A percentile compares a stretch with the other conserved stretches of the same genome.
Conservation (phyloP, 2,113 vertebrate genomes). For the Eclectus roratus region DNA sequence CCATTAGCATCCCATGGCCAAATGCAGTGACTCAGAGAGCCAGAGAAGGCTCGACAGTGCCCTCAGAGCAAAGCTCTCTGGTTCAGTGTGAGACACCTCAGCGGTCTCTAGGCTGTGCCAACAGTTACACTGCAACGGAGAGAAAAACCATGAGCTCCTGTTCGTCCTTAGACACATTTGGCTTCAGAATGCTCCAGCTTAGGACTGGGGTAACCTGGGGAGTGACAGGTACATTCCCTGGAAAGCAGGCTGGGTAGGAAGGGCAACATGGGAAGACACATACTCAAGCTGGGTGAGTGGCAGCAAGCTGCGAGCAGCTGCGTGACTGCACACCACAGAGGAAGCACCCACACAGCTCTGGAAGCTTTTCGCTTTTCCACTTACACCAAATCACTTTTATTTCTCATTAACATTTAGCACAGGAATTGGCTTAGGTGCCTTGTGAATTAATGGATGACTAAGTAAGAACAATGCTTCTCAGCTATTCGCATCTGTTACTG, state of each 20-base stretch:
- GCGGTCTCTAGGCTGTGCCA: neutral
- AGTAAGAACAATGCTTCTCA: neutral
- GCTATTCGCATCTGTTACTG: neutral
- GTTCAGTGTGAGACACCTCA: neutral
- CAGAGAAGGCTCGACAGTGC: accelerated
- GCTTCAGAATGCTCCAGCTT: neutral
- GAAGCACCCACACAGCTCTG: neutral
- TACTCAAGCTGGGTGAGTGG: neutral
- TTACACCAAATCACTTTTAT: neutral
- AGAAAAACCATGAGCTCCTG: neutral
- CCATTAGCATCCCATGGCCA: neutral
- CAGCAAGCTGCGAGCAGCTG: neutral
- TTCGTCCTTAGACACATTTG: neutral
- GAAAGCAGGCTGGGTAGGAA: neutral
- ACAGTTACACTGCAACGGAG: neutral
- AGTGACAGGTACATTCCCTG: neutral
- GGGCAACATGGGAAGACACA: neutral
- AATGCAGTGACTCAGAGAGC: neutral
- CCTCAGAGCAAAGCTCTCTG: neutral
- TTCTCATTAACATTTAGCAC: neutral
- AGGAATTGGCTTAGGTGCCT: neutral
- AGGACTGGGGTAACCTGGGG: neutral
- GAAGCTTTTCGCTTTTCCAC: neutral
- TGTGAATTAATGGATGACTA: neutral
- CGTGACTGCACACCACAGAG: neutral